Conservation (phyloP, 1,140 invertebrate genomes). For the Platyscapa corneri region DNA sequence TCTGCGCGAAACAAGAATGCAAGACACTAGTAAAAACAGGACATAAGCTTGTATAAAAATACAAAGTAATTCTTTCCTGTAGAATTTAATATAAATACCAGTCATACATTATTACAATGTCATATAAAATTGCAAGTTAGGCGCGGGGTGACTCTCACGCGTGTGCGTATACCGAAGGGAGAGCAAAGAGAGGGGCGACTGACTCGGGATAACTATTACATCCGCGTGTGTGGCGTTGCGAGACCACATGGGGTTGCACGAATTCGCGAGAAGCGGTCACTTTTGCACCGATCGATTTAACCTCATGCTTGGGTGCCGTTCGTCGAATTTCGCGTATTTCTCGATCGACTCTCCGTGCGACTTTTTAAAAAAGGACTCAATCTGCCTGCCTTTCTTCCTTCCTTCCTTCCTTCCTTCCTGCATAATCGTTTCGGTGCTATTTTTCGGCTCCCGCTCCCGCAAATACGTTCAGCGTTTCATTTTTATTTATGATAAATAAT, state of each 20-base stretch:
- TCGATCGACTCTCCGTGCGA: not conserved
- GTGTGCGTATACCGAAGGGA: not conserved
- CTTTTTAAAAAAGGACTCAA: no score
- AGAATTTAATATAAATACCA: constrained; percentile 8
- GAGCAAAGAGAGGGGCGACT: not conserved
- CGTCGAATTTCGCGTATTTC: not conserved
- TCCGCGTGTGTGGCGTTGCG: constrained; percentile 15
- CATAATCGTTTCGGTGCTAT: no score
- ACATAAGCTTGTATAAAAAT: not conserved
- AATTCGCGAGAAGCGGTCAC: constrained; percentile 20
- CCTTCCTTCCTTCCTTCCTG: no score
- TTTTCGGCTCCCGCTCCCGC: no score
- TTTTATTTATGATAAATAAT: no score
- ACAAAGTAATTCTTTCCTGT: not conserved
- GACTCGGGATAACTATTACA: not conserved
- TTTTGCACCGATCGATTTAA: constrained; percentile 26
- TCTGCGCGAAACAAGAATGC: not conserved
- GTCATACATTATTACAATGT: not conserved
- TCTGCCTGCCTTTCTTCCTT: no score
- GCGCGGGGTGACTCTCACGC: not conserved
- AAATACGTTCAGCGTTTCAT: no score
- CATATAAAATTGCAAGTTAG: not conserved
- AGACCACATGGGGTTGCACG: constrained; percentile 7
- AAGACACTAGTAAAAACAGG: not conserved
- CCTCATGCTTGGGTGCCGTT: not conserved